A percentile compares a stretch with the other conserved stretches of the same genome.
Conservation (phyloP, 1,140 invertebrate genomes). For the Trinorchestia longiramus region DNA sequence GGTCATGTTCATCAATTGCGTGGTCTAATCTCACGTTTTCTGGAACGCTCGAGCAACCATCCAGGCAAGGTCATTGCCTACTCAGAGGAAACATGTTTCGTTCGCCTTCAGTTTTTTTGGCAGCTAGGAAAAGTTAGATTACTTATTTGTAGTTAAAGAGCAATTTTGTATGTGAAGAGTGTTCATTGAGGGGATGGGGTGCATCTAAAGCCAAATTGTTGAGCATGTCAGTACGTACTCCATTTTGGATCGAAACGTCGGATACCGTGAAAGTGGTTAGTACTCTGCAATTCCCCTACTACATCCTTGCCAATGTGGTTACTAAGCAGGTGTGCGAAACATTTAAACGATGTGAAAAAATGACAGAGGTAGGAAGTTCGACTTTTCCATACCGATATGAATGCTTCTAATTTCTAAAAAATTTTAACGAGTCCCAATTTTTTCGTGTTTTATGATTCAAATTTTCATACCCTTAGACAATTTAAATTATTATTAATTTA, state of each 20-base stretch:
- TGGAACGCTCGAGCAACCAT: background rate
- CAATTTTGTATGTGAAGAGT: background rate
- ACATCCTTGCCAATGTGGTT: background rate
- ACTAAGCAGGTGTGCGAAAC: background rate
- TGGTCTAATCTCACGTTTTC: background rate
- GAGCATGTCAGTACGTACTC: background rate
- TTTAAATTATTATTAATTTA: background rate
- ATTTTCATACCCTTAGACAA: background rate
- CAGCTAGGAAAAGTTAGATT: background rate
- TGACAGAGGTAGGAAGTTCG: background rate
- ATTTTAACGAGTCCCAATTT: background rate
- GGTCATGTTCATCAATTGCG: background rate
- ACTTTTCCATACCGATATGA: background rate
- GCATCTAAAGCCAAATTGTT: background rate
- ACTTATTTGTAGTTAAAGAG: background rate
- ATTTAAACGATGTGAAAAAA: background rate
- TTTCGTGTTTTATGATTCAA: background rate
- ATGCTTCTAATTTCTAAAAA: background rate
- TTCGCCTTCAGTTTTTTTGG: background rate
- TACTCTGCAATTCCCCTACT: background rate
- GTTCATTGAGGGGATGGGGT: background rate
- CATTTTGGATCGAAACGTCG: background rate
- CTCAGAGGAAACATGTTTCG: background rate
- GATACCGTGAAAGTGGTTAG: background rate
- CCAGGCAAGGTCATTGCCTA: background rate